A percentile compares a stretch with the other conserved stretches of the same genome.
phyloP scores from a whole-genome alignment of 2,113 vertebrate species.

The Cebidichthys violaceus region DNA sequence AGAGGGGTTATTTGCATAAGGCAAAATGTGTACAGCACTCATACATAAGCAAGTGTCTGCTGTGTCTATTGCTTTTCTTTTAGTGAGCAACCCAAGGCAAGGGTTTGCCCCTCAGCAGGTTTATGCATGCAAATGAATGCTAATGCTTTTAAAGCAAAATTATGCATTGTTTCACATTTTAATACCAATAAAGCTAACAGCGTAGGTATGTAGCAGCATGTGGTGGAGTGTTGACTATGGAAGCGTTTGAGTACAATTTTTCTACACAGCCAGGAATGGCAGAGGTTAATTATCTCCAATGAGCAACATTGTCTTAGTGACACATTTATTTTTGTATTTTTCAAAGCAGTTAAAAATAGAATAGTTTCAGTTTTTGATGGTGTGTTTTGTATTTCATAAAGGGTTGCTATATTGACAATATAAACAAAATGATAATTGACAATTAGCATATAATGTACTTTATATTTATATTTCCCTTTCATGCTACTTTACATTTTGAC shows the following conservation, averaged over 20 bases:
- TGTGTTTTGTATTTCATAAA: conserved; percentile 31
- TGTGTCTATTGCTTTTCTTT: conserved; percentile 52
- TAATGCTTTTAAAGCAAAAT: conserved; percentile 51
- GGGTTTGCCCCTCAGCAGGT: conserved; percentile 31
- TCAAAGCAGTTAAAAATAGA: conserved; percentile 38
- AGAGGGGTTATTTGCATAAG: conserved; percentile 60
- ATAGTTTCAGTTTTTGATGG: conserved; percentile 19
- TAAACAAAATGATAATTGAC: conserved; percentile 1
- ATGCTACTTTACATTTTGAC: neutral
- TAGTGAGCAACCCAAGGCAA: conserved; percentile 47
- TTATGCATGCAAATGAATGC: conserved; percentile 44
- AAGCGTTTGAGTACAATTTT: conserved; percentile 31
- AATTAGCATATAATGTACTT: neutral
- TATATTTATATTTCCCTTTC: neutral
- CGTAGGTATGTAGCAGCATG: conserved; percentile 49
- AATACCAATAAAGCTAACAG: conserved; percentile 53
- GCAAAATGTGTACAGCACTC: conserved; percentile 41
- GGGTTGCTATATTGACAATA: neutral
- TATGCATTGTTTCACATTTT: conserved; percentile 51
- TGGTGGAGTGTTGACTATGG: conserved; percentile 37
- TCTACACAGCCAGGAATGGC: conserved; percentile 45
- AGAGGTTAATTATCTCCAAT: conserved; percentile 63
- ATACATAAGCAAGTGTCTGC: conserved; percentile 46
- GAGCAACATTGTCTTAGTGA: conserved; percentile 27
- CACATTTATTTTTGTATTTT: conserved; percentile 49